These are phyloP conservation scores for Leptopilina drosophilae DNA, from an alignment of 2,888 invertebrate species.

Conservation along the genomic window DNA sequence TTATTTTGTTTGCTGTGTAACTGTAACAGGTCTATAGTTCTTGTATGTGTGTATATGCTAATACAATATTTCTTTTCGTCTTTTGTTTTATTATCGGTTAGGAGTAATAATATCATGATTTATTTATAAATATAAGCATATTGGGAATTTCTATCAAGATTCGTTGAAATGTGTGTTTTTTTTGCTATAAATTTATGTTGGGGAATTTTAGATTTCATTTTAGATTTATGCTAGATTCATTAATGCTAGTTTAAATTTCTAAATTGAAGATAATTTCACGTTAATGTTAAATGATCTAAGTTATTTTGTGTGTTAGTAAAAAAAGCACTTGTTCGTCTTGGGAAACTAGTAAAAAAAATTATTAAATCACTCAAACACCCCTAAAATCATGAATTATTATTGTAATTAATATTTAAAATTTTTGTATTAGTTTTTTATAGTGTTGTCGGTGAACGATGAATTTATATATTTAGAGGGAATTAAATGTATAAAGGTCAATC, in stretches of 20 bases:
- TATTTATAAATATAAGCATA: background rate
- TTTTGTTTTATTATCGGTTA: conserved; percentile 2
- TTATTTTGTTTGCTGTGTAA: background rate
- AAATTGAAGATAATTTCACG: background rate
- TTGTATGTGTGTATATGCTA: background rate
- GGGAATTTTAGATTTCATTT: background rate
- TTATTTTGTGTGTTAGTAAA: background rate
- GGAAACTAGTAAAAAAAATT: too few species aligned
- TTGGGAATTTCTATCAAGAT: background rate
- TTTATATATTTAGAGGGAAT: background rate
- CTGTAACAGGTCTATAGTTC: background rate
- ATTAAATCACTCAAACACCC: too few species aligned
- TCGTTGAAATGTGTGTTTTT: too few species aligned
- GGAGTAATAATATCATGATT: background rate
- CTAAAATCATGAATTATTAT: too few species aligned
- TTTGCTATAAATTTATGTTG: background rate
- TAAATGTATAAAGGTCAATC: conserved; percentile 5
- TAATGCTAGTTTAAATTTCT: background rate
- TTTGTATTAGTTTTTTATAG: too few species aligned
- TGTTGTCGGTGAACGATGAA: too few species aligned
- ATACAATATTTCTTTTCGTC: background rate
- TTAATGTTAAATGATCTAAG: background rate
- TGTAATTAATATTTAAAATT: too few species aligned
- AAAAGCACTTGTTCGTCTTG: too few species aligned
- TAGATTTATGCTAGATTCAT: background rate